A percentile compares a stretch with the other conserved stretches of the same genome.
Evolutionary conservation across 2,888 invertebrate genomes (phyloP).

Genomic region (Drosophila rubida): DNA sequence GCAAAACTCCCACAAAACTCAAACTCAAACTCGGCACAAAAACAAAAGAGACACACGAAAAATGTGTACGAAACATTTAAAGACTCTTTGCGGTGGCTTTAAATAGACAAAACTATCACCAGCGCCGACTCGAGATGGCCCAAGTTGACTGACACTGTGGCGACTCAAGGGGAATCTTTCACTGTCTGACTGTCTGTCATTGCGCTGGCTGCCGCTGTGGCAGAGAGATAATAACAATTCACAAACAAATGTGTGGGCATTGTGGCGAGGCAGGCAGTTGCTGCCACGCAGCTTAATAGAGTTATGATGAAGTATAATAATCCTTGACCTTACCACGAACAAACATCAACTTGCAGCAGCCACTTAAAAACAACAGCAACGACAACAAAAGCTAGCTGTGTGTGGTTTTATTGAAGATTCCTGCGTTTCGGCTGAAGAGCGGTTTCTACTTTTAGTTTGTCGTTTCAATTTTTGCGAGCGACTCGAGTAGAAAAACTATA

Average conservation of each 20-base stretch:
- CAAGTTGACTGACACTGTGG: constrained; percentile 18
- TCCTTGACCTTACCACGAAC: constrained; percentile 78
- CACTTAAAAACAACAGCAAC: constrained; percentile 29
- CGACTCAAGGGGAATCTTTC: constrained; percentile 32
- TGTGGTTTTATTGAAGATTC: constrained; percentile 17
- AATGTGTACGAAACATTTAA: constrained; percentile 27
- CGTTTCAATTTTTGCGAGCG: constrained; percentile 4
- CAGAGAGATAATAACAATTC: constrained; percentile 66
- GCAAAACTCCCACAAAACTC: constrained; percentile 58
- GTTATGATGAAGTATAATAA: constrained; percentile 80
- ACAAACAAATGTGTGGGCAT: constrained; percentile 68
- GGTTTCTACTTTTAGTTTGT: background rate
- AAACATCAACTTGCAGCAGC: constrained; percentile 59
- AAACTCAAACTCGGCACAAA: constrained; percentile 37
- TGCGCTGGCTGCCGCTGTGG: background rate
- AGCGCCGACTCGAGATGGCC: constrained; percentile 25
- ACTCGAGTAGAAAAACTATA: constrained; percentile 6
- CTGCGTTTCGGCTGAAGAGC: constrained; percentile 7
- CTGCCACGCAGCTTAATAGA: constrained; percentile 67
- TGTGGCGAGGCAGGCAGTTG: constrained; percentile 13
- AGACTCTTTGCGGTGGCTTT: constrained; percentile 43
- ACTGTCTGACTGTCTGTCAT: constrained; percentile 18
- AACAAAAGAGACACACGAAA: constrained; percentile 15
- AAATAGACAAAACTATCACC: constrained; percentile 70
- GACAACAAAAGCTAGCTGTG: constrained; percentile 26